Percentiles rank a stretch among this genome's conserved stretches.
phyloP scores from a whole-genome alignment of 92 coral and sea anemone genomes.

The Phenganax subtilis region DNA sequence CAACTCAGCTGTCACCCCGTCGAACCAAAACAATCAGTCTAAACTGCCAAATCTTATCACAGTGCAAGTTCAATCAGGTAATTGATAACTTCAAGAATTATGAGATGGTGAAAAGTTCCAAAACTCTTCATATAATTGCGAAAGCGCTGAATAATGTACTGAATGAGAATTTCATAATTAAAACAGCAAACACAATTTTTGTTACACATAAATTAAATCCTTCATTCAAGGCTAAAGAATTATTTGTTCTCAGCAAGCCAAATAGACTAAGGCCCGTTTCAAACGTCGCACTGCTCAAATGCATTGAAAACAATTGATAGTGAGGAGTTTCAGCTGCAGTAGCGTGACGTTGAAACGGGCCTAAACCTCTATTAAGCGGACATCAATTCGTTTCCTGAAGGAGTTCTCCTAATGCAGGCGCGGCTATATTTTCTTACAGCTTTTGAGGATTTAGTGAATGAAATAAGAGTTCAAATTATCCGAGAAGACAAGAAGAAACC shows the following conservation, averaged over 20 bases:
- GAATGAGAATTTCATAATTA: too few relatives aligned
- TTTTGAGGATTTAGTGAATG: slow-evolving; percentile 43
- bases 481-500: slow-evolving; percentile 75
- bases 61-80: slow-evolving; percentile 78
- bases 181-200: too few relatives aligned
- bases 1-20: neutral
- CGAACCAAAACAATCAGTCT: slow-evolving; percentile 26
- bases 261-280: too few relatives aligned
- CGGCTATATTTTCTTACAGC: neutral
- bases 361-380: neutral
- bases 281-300: too few relatives aligned
- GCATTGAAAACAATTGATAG: too few relatives aligned
- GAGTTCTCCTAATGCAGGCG: neutral
- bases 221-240: too few relatives aligned
- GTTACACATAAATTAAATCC: too few relatives aligned
- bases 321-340: too few relatives aligned
- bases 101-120: neutral
- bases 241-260: too few relatives aligned
- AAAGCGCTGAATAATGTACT: too few relatives aligned
- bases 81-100: neutral
- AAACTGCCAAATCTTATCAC: slow-evolving; percentile 45
- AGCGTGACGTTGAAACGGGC: too few relatives aligned
- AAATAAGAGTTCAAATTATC: slow-evolving; percentile 62
- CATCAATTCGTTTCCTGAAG: neutral
- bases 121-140: too few relatives aligned